Evolutionary conservation across 2,888 invertebrate genomes (phyloP).

Genomic region (Minunthozetes semirufus): DNA sequence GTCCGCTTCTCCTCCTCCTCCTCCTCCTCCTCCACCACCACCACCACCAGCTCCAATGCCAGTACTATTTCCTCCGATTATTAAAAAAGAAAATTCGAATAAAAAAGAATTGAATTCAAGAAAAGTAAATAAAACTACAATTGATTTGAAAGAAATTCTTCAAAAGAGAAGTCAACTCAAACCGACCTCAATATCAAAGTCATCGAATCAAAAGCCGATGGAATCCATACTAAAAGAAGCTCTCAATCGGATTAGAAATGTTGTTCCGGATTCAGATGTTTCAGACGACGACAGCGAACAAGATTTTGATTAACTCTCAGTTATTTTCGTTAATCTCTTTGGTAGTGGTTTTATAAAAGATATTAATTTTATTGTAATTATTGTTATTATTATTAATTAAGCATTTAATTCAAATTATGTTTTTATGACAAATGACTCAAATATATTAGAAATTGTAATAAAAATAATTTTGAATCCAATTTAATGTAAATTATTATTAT

Average conservation of each 20-base stretch:
- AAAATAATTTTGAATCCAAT: no score
- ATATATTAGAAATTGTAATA: no score
- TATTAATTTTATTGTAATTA: no score
- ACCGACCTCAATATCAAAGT: background rate
- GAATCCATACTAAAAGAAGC: background rate
- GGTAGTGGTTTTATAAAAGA: no score
- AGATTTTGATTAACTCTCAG: no score
- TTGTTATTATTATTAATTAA: no score
- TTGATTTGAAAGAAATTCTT: conserved; percentile 40
- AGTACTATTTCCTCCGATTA: conserved; percentile 34
- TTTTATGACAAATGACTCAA: no score
- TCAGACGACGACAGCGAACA: no score
- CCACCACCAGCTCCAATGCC: conserved; percentile 36
- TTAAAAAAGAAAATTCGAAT: background rate
- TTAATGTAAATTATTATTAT: no score
- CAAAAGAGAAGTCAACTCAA: conserved; percentile 39
- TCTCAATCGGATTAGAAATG: background rate
- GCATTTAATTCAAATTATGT: no score
- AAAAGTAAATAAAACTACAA: conserved; percentile 16
- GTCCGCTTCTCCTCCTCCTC: background rate
- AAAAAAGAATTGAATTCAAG: conserved; percentile 15
- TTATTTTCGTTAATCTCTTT: no score
- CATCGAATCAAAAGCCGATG: background rate
- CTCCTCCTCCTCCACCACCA: conserved; percentile 31
- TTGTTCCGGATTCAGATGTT: no score